Evolutionary conservation across 2,888 invertebrate species (phyloP).

Genomic region (Flexamia atlantica): DNA sequence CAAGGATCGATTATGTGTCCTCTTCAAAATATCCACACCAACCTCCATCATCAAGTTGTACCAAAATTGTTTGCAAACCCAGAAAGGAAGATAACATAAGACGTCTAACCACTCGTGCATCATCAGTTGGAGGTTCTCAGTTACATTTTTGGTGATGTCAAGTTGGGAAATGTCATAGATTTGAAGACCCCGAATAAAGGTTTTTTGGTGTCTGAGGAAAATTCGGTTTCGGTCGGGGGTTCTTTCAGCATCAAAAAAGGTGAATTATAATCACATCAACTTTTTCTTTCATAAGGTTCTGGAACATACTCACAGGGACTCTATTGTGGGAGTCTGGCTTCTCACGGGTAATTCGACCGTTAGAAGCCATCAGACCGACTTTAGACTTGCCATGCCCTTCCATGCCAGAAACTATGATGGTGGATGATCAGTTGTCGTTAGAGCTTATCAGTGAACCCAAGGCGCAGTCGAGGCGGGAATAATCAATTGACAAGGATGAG

Average conservation of each 20-base stretch:
- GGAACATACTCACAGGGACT: not conserved
- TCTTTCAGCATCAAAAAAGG: not conserved
- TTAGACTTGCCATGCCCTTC: not conserved
- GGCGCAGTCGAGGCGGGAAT: not conserved
- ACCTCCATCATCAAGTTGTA: not conserved
- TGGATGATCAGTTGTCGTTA: conserved; percentile 2
- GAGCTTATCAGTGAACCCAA: not conserved
- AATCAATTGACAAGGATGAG: not conserved
- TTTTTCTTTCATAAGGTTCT: conserved; percentile 17
- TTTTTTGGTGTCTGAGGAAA: conserved; percentile 7
- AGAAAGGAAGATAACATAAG: conserved; percentile 41
- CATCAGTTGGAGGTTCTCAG: conserved; percentile 5
- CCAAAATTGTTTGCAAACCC: not conserved
- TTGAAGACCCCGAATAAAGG: not conserved
- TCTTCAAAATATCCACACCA: not conserved
- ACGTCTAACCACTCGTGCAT: conserved; percentile 10
- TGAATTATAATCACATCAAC: conserved; percentile 37
- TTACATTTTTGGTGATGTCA: conserved; percentile 31
- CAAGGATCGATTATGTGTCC: not conserved
- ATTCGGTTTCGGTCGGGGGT: conserved; percentile 4
- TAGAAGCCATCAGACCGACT: not conserved
- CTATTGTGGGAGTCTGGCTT: not conserved
- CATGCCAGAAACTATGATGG: not conserved
- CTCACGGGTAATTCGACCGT: not conserved
- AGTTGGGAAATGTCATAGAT: conserved; percentile 23